Conservation (phyloP, 2,888 invertebrate genomes). For the Euplagia quadripunctaria region DNA sequence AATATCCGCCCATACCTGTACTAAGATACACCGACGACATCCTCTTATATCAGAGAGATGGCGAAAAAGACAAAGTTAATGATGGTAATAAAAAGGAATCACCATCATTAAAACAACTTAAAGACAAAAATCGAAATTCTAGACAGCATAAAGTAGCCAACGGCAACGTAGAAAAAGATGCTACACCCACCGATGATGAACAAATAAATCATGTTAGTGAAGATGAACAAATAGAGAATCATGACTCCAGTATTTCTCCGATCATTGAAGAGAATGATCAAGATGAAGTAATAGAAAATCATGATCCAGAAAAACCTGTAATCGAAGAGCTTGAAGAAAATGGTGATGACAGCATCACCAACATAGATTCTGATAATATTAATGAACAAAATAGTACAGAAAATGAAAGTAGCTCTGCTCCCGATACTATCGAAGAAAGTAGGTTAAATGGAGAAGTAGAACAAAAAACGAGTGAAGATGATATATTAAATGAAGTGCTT, state of each 20-base stretch:
- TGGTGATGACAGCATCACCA: slow-evolving; percentile 6
- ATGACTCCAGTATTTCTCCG: slow-evolving; percentile 20
- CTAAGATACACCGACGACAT: slow-evolving; percentile 58
- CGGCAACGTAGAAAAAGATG: slow-evolving; percentile 15
- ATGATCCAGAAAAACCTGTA: slow-evolving; percentile 10
- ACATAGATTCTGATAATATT: background rate
- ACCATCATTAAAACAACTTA: slow-evolving; percentile 36
- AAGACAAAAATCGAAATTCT: slow-evolving; percentile 33
- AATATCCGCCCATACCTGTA: slow-evolving; percentile 59
- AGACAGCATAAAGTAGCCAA: slow-evolving; percentile 27
- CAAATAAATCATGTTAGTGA: slow-evolving; percentile 27
- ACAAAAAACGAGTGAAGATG: slow-evolving; percentile 48
- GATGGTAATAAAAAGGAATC: slow-evolving; percentile 30
- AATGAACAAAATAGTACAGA: slow-evolving; percentile 12
- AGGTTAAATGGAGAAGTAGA: slow-evolving; percentile 30
- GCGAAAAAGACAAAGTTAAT: slow-evolving; percentile 20
- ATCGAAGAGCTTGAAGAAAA: slow-evolving; percentile 26
- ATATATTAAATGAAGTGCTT: slow-evolving; percentile 46
- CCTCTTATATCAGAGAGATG: slow-evolving; percentile 47
- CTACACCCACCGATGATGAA: slow-evolving; percentile 29
- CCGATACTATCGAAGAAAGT: slow-evolving; percentile 2
- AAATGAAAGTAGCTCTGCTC: slow-evolving; percentile 19
- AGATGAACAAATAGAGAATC: slow-evolving; percentile 18
- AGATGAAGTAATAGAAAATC: slow-evolving; percentile 20
- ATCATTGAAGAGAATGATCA: slow-evolving; percentile 25